These are phyloP conservation scores for Grantiella picta DNA, from an alignment of 2,113 vertebrate genomes.

Conservation along the genomic window DNA sequence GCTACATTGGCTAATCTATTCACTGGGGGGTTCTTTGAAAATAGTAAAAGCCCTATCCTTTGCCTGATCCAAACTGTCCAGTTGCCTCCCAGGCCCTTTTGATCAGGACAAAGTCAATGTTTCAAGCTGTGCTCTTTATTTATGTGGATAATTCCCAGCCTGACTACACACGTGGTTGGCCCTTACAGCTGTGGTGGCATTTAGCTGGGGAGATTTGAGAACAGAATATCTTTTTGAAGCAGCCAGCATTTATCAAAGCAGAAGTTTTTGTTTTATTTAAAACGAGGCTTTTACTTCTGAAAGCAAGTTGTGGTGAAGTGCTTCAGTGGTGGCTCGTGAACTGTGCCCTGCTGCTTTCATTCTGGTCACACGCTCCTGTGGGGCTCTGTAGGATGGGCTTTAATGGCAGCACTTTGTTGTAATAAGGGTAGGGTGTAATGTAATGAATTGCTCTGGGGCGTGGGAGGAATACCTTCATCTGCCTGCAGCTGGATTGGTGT, in stretches of 20 bases:
- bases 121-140: slow-evolving; percentile 70
- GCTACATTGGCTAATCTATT: neutral
- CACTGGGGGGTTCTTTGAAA: slow-evolving; percentile 32
- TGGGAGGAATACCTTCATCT: neutral
- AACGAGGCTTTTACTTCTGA: slow-evolving; percentile 41
- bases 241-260: slow-evolving; percentile 47
- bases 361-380: neutral
- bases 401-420: slow-evolving; percentile 30
- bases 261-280: slow-evolving; percentile 58
- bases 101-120: slow-evolving; percentile 60
- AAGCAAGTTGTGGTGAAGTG: neutral
- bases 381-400: slow-evolving; percentile 41
- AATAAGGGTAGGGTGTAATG: neutral
- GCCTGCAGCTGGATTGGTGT: neutral
- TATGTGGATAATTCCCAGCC: slow-evolving; percentile 42
- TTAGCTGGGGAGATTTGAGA: slow-evolving; percentile 34
- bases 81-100: slow-evolving; percentile 60
- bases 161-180: slow-evolving; percentile 4
- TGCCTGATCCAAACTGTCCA: slow-evolving; percentile 54
- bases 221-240: slow-evolving; percentile 55
- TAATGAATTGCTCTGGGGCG: neutral
- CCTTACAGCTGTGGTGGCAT: slow-evolving; percentile 46
- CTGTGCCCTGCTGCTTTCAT: slow-evolving; percentile 26
- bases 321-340: slow-evolving; percentile 29
- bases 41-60: slow-evolving; percentile 48